These are phyloP conservation scores for Tupaia chinensis DNA, from an alignment of 2,113 vertebrate species.

Conservation along the genomic window DNA sequence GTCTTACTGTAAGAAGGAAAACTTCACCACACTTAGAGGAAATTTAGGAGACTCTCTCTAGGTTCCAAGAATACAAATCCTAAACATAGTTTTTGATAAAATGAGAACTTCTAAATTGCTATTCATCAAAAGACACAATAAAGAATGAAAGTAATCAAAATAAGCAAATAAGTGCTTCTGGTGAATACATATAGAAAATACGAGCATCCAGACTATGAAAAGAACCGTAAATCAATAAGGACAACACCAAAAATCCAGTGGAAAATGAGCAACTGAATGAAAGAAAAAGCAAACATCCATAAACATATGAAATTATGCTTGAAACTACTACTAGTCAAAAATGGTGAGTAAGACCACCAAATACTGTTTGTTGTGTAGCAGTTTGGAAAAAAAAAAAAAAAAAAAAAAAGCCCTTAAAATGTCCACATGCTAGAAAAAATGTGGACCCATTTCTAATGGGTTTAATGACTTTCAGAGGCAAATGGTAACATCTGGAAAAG, in stretches of 20 bases:
- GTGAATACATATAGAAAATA: not conserved
- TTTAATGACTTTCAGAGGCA: not conserved
- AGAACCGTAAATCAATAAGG: not conserved
- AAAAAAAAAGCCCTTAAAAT: not conserved
- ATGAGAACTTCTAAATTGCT: not conserved
- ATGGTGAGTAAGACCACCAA: not conserved
- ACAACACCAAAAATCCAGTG: not conserved
- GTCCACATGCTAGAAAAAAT: too few relatives aligned
- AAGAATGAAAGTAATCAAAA: not conserved
- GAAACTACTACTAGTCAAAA: not conserved
- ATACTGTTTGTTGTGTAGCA: not conserved
- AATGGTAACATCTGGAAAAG: not conserved
- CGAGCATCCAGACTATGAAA: not conserved
- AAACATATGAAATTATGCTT: not conserved
- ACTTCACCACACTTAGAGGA: not conserved
- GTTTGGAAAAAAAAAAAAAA: not conserved
- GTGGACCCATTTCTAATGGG: not conserved
- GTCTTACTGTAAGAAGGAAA: not conserved
- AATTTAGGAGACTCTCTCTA: not conserved
- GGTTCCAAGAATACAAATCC: not conserved
- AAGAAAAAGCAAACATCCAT: not conserved
- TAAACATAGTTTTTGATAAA: not conserved
- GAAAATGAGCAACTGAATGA: not conserved
- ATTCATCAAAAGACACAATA: not conserved
- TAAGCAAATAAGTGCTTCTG: not conserved